Evolutionary conservation across 1,140 invertebrate species (phyloP).

Genomic region (Leptopilina boulardi): DNA sequence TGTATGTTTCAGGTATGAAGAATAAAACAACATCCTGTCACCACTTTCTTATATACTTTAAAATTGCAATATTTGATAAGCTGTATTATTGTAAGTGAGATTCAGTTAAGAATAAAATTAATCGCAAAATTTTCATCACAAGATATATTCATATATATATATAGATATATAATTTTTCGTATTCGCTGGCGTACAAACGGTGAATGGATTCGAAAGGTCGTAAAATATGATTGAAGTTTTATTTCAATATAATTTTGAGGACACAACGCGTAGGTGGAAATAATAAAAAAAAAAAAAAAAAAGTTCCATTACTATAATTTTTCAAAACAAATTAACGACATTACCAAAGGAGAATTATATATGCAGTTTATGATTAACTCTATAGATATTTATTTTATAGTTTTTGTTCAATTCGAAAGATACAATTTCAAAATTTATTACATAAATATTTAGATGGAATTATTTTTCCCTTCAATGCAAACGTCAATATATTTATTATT

Average conservation of each 20-base stretch:
- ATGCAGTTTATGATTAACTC: not conserved
- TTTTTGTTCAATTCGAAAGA: not conserved
- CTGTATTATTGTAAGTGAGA: not conserved
- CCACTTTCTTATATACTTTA: not conserved
- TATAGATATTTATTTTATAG: not conserved
- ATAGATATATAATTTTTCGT: not conserved
- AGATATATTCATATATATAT: no score
- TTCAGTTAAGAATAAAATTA: not conserved
- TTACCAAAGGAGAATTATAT: not conserved
- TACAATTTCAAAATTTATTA: not conserved
- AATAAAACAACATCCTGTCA: not conserved
- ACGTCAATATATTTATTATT: no score
- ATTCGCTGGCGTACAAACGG: not conserved
- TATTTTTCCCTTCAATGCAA: no score
- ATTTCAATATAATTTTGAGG: slow-evolving; percentile 7
- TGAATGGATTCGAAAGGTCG: slow-evolving; percentile 15
- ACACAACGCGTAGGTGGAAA: not conserved
- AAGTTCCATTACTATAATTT: not conserved
- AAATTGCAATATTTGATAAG: not conserved
- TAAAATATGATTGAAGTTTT: not conserved
- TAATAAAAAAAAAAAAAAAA: not conserved
- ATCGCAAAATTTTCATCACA: not conserved
- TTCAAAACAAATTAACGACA: not conserved
- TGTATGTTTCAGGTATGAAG: slow-evolving; percentile 26
- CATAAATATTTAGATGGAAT: not conserved